Conservation (phyloP, 1,140 invertebrate genomes). For the Sweltsa coloradensis region DNA sequence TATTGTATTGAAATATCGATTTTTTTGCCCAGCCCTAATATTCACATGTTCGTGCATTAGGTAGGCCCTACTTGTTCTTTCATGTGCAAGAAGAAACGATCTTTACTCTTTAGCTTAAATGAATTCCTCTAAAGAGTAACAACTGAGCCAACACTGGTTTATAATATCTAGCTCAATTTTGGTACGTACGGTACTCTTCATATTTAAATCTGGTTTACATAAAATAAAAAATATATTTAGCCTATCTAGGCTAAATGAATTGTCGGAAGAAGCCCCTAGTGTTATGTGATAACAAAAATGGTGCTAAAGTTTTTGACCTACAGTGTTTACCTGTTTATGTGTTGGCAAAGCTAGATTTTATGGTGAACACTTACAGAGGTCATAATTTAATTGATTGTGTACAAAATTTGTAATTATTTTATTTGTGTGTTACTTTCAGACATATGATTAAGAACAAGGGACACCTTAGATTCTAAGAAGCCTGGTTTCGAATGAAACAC, state of each 20-base stretch:
- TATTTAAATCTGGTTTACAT: too few relatives aligned
- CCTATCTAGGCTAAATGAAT: background rate
- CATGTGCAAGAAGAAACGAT: too few relatives aligned
- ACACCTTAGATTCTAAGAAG: constrained; percentile 64
- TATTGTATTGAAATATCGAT: too few relatives aligned
- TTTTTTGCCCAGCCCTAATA: too few relatives aligned
- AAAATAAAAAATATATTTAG: background rate
- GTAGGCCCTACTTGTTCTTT: too few relatives aligned
- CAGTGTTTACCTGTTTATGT: background rate
- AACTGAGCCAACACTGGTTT: too few relatives aligned
- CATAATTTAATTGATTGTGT: background rate
- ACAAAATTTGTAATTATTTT: constrained; percentile 21
- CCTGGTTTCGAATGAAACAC: background rate
- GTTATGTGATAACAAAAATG: too few relatives aligned
- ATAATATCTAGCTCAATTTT: too few relatives aligned
- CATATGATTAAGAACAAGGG: constrained; percentile 87
- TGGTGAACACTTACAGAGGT: background rate
- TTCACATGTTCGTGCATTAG: too few relatives aligned
- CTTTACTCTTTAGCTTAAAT: too few relatives aligned
- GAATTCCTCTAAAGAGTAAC: too few relatives aligned
- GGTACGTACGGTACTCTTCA: too few relatives aligned
- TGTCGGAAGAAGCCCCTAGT: background rate
- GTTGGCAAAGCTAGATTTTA: background rate
- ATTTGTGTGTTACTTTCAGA: constrained; percentile 61
- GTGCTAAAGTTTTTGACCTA: background rate